Base-by-base conservation (phyloP, 1,140 invertebrate genomes). In the Drosophila willistoni region DNA sequence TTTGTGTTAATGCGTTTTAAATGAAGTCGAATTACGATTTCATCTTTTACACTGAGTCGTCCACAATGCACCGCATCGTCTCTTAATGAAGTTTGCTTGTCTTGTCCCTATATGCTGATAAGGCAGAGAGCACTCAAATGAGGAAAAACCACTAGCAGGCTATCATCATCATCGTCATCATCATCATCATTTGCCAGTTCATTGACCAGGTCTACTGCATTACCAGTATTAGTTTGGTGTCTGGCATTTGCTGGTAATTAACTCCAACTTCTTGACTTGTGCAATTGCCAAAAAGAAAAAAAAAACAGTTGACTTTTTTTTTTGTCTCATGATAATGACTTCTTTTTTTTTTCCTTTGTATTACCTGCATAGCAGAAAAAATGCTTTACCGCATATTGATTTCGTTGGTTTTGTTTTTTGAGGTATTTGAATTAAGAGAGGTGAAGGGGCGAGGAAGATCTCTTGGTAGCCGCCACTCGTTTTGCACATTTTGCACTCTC, bases 301-400 rank as follows among this genome's bases (percentile, higher is more conserved):
- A 36, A 36, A 34, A 56, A 25, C 19, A 22, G 60, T 51, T 72
- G 68, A 74, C 56, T 39, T 68, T 51, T 22, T 19, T 17, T 19
- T 51, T 51, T 17, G 44, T 51, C 44, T 22, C 79, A 81, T 81
- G 76, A 79, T 79, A 76, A 79, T 80, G 63, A 69, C 70, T 81
- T 73, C 65, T 66, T 69, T 69, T 79, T 77, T 41, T 36, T 54
- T 64, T 64, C 60, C 64, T 63, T 60, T 64, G 65, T 78, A 82
- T 87, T 87, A 85, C 77, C 81, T 81, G 81, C 72, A 71, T 66
- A 73, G 76, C n/a, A 7, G 13, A 41, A 64, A 65, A 80, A 84
- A 81, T 86, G 78, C 77, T 81, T 84, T 85, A 87, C 70, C 63
- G 71, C 79, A 85, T 85, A 85, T 87, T 86, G 82, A 79, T 78